A percentile compares a stretch with the other conserved stretches of the same genome.
phyloP scores from a whole-genome alignment of 2,113 vertebrate genomes.

The Dromiciops gliroides region DNA sequence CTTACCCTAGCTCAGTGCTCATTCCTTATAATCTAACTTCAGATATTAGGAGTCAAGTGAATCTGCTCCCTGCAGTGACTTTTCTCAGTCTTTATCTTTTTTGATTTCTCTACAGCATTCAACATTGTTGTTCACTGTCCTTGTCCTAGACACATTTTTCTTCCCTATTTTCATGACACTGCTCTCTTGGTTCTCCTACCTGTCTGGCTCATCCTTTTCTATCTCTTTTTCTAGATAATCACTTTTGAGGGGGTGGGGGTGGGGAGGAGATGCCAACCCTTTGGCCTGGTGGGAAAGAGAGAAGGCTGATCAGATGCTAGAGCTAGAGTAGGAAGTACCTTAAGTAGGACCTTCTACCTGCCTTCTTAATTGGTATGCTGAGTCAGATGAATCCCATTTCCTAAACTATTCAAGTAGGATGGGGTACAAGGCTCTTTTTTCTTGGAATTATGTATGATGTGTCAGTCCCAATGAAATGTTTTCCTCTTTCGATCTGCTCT shows the following conservation, averaged over 20 bases:
- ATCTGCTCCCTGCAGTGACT: not conserved
- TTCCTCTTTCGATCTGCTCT: not conserved
- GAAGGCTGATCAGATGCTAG: not conserved
- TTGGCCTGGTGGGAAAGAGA: not conserved
- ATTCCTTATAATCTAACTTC: not conserved
- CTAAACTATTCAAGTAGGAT: not conserved
- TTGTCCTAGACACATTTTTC: not conserved
- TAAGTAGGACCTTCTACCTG: not conserved
- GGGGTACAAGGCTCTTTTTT: not conserved
- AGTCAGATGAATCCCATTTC: not conserved
- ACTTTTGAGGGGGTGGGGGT: not conserved
- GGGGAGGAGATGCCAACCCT: not conserved
- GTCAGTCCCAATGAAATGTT: not conserved
- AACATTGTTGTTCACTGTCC: not conserved
- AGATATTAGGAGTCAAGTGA: not conserved
- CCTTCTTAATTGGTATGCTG: not conserved
- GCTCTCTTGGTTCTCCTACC: not conserved
- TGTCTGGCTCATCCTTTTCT: not conserved
- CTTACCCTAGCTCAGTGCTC: not conserved
- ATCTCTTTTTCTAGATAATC: conserved; percentile 22
- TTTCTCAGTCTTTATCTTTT: not conserved
- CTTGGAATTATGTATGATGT: not conserved
- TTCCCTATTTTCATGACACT: not conserved
- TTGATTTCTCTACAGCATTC: not conserved
- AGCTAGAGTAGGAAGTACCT: no score